A percentile compares a stretch with the other conserved stretches of the same genome.
Conservation (phyloP, 2,797 vertebrate species). For the Paramormyrops hopkinsi region DNA sequence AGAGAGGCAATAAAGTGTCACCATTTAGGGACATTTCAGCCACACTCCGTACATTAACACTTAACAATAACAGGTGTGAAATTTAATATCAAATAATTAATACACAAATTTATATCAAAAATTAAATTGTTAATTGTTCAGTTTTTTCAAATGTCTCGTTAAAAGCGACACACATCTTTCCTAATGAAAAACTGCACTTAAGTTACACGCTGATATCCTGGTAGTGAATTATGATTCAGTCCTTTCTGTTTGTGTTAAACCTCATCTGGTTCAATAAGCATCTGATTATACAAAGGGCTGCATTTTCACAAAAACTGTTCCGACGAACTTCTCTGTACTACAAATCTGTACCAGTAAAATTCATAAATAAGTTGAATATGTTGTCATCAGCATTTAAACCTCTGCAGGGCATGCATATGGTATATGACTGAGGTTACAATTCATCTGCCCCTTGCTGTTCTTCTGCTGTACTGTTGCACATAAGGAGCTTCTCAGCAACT, state of each 20-base stretch:
- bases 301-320: not conserved
- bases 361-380: not conserved
- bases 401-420: not conserved
- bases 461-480: not conserved
- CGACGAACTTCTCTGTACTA: not conserved
- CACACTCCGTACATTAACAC: not conserved
- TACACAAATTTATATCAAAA: not conserved
- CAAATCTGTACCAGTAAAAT: not conserved
- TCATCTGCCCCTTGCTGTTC: not conserved
- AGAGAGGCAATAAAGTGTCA: not conserved
- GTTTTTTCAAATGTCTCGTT: not conserved
- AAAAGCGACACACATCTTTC: not conserved
- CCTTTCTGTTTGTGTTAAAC: not conserved
- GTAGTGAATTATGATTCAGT: not conserved
- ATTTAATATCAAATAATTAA: not conserved
- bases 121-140: not conserved
- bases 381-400: not conserved
- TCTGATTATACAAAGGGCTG: not conserved
- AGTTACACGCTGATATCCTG: not conserved
- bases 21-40: not conserved
- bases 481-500: not conserved
- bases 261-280: not conserved
- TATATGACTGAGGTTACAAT: not conserved
- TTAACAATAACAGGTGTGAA: not conserved
- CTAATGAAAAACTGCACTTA: not conserved